phyloP scores from a whole-genome alignment of 2,888 invertebrate species.

The Pterostichus niger region DNA sequence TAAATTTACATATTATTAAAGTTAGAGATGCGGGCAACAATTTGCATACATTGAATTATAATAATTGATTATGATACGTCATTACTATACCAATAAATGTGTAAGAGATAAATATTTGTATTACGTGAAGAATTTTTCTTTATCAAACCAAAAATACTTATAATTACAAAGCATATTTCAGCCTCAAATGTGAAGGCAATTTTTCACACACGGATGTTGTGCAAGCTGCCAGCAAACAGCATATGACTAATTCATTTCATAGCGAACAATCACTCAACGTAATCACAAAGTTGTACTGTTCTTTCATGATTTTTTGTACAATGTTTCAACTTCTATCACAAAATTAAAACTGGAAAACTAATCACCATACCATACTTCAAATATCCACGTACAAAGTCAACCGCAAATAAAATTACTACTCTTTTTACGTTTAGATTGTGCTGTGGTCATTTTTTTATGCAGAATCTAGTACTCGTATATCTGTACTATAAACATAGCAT shows the following conservation, averaged over 20 bases:
- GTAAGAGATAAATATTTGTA: background rate
- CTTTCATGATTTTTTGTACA: constrained; percentile 14
- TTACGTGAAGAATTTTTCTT: background rate
- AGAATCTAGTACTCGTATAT: too few relatives aligned
- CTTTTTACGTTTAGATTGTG: background rate
- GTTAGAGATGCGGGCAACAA: constrained; percentile 5
- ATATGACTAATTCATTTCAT: constrained; percentile 6
- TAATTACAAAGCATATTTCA: background rate
- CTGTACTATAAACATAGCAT: too few relatives aligned
- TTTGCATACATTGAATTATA: constrained; percentile 4
- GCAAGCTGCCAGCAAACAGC: background rate
- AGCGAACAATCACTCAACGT: constrained; percentile 25
- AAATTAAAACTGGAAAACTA: constrained; percentile 33
- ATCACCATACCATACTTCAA: constrained; percentile 20
- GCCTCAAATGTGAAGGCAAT: background rate
- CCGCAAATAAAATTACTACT: constrained; percentile 20
- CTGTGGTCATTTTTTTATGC: too few relatives aligned
- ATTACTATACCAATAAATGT: too few relatives aligned
- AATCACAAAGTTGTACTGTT: constrained; percentile 16
- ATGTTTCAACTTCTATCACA: constrained; percentile 36
- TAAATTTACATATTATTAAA: background rate
- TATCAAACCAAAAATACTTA: background rate
- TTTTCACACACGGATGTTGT: background rate
- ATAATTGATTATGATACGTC: background rate
- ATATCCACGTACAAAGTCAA: constrained; percentile 12